Percentiles rank a stretch among this genome's conserved stretches.
Evolutionary conservation across 2,888 invertebrate genomes (phyloP).

Genomic region (Drosophila meridionalis): DNA sequence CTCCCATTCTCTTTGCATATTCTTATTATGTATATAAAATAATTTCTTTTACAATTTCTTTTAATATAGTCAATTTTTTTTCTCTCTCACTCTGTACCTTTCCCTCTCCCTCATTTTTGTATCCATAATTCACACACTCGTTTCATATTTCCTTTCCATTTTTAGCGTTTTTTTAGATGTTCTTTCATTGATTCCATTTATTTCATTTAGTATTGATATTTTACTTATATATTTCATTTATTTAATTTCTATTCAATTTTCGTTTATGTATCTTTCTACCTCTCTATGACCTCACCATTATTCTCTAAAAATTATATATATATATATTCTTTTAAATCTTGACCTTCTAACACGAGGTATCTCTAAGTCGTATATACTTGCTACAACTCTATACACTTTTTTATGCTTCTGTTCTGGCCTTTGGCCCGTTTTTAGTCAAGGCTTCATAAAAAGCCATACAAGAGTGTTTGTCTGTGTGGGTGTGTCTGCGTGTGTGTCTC

Average conservation of each 20-base stretch:
- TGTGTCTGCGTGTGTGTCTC: slow-evolving; percentile 20
- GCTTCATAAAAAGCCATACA: slow-evolving; percentile 71
- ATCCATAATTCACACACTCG: background rate
- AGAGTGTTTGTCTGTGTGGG: slow-evolving; percentile 4
- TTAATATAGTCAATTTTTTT: background rate
- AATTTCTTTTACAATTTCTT: background rate
- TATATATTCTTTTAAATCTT: background rate
- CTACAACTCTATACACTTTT: background rate
- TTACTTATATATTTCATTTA: too few relatives aligned
- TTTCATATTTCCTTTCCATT: background rate
- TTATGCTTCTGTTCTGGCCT: slow-evolving; percentile 45
- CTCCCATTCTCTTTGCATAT: background rate
- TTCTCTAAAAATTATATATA: background rate
- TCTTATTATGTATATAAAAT: background rate
- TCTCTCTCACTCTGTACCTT: background rate
- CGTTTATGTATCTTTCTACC: background rate
- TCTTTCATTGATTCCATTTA: background rate
- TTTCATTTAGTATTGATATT: background rate
- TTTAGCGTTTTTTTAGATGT: background rate
- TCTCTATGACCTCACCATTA: background rate
- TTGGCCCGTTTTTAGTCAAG: slow-evolving; percentile 73
- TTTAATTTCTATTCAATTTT: background rate
- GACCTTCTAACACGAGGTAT: slow-evolving; percentile 18
- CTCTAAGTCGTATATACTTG: background rate
- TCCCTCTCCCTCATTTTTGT: background rate